Evolutionary conservation across 1,140 invertebrate species (phyloP), one percentile per base, ranked within the genome.

Genomic region (Archivesica marissinica): DNA sequence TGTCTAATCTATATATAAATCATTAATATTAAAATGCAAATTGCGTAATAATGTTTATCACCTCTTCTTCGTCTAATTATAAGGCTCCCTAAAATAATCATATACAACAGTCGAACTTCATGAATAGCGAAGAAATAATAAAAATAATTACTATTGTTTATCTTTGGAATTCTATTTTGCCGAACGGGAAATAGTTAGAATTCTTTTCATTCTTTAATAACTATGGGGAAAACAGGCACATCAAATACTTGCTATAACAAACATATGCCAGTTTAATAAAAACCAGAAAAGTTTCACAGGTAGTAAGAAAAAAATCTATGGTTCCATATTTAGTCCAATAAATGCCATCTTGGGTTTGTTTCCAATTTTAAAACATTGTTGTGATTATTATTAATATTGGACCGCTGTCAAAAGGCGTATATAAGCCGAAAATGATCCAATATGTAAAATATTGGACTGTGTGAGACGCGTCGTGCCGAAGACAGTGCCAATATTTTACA

Each of bases 41-140:
- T 17, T 35, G 38, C 38, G 59, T 64, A 35, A n/a, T n/a, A n/a
- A n/a, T 35, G 28, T 59, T 59, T 25, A 52, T 75, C 72, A 75
- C 72, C 72, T 75, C 54, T 75, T 35, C 72, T 44, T 3, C 72
- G 41, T 50, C n/a, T n/a, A n/a, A 75, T 54, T 30, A 75, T 75
- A 17, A 75, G 50, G 47, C 72, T 75, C n/a, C 72, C 72, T 75
- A 75, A 54, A 75, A 75, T 54, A 75, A 54, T 75, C 20, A 54
- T 4, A 64, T 9, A 64, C 38, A 64, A 64, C 33, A 7, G 3
- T 11, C 3, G 17, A 52, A 11, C 23, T 52, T 52, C 50, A 3
- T n/a, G 28, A 59, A 30, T 11, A 59, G 4, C 4, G 4, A 54
- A 54, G 4, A 13, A 23, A 54, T n/a, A 54, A 4, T 28, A 59